These are phyloP conservation scores for Lindbergichthys nudifrons DNA, from an alignment of 2,797 vertebrate genomes.

Conservation along the genomic window DNA sequence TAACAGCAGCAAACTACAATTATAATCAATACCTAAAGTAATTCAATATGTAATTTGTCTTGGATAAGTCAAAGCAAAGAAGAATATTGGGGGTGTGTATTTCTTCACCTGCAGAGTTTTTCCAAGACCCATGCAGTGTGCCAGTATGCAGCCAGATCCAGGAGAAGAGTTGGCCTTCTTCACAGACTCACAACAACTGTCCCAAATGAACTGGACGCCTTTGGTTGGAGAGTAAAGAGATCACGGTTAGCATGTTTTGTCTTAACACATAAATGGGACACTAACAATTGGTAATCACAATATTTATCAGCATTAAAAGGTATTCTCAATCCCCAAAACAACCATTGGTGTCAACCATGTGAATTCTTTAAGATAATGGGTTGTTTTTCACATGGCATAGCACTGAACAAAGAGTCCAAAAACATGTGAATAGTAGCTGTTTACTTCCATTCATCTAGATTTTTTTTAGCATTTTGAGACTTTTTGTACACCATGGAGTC, in stretches of 20 bases:
- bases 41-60: not conserved
- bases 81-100: not conserved
- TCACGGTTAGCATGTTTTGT: not conserved
- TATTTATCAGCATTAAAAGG: not conserved
- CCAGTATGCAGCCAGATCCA: slow-evolving; percentile 96
- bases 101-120: slow-evolving; percentile 94
- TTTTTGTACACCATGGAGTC: no score
- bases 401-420: no score
- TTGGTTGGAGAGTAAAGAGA: slow-evolving; percentile 16
- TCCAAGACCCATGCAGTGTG: slow-evolving; percentile 98
- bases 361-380: no score
- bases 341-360: no score
- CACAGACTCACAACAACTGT: slow-evolving; percentile 96
- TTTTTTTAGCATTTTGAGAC: no score
- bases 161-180: slow-evolving; percentile 91
- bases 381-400: no score
- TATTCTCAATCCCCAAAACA: no score
- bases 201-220: slow-evolving; percentile 99
- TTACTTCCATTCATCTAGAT: no score
- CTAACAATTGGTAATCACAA: not conserved
- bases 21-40: not conserved
- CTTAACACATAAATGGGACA: not conserved
- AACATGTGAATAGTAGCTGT: no score
- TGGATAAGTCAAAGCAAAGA: not conserved
- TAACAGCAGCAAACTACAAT: not conserved